phyloP scores from a whole-genome alignment of 1,140 invertebrate species.

The Lasioglossum albipes region DNA sequence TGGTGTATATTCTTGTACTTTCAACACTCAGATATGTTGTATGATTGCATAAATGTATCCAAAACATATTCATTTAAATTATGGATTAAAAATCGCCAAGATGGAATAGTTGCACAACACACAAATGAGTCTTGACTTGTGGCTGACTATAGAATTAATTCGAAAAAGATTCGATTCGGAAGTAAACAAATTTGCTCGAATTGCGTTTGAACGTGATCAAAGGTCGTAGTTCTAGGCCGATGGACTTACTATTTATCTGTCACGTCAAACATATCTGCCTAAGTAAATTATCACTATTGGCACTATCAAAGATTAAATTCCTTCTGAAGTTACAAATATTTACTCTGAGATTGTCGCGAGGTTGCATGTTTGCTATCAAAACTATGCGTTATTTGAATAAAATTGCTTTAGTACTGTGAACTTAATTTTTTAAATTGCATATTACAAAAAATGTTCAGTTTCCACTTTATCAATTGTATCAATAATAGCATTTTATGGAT shows the following conservation, averaged over 20 bases:
- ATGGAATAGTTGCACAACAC: no score
- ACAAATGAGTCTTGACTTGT: not conserved
- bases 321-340: not conserved
- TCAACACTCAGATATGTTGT: no score
- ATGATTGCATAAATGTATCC: no score
- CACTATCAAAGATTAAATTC: slow-evolving; percentile 6
- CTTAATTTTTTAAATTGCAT: no score
- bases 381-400: not conserved
- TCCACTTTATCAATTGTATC: no score
- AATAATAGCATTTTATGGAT: no score
- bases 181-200: not conserved
- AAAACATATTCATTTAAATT: no score
- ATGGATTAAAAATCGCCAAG: no score
- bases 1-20: no score
- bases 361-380: not conserved
- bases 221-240: not conserved
- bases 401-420: not conserved
- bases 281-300: not conserved
- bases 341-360: not conserved
- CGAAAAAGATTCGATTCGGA: not conserved
- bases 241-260: not conserved
- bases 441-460: no score
- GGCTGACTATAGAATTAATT: not conserved
- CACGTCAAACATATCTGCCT: not conserved
- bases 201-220: not conserved